Base-by-base conservation (phyloP, 1,140 invertebrate species). In the Aphis gossypii region DNA sequence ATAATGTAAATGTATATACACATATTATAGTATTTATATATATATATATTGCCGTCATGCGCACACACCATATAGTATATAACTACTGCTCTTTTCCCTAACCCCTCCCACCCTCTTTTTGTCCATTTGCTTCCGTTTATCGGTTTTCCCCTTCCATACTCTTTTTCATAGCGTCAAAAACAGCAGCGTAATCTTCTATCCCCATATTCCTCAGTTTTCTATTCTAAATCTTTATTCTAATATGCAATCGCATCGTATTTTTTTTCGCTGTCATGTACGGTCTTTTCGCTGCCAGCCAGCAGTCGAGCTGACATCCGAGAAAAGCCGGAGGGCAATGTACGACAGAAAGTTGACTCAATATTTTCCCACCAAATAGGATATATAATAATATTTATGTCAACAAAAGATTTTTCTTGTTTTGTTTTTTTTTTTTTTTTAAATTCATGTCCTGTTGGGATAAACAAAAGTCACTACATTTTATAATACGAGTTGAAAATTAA, bases 111-210 rank as follows among this genome's bases (percentile, higher is more conserved):
- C 5, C 4, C 51, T 9, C 51, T 60, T 44, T 18, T 30, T 68
- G 38, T 51, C 89, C 23, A 68, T 90, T 90, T 60, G 20, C 89
- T 90, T 41, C 41, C 89, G 56, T 90, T 90, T 90, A 90, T 90
- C 89, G 89, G 89, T 60, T 90, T 90, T 90, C 25, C 38, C 89
- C 23, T 90, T 30, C 89, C 38, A 25, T 25, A 14, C 38, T 60
- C 38, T 90, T 25, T 54, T 86, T 46, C 51, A 88, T 35, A 68
- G 56, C 89, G 89, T 90, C 89, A 90, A 90, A 90, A 90, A 90
- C 89, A 90, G 89, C 89, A 90, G 25, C 89, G 89, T 90, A 90
- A 90, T 90, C 89, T 90, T 90, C 89, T 68, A 90, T 35, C 89
- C 89, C 38, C 56, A 60, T 60, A 90, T 68, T 30, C 51, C 38